Percentiles rank a stretch among this genome's conserved stretches.
phyloP scores from a whole-genome alignment of 1,140 invertebrate genomes.

The Eupristina koningsbergeri region DNA sequence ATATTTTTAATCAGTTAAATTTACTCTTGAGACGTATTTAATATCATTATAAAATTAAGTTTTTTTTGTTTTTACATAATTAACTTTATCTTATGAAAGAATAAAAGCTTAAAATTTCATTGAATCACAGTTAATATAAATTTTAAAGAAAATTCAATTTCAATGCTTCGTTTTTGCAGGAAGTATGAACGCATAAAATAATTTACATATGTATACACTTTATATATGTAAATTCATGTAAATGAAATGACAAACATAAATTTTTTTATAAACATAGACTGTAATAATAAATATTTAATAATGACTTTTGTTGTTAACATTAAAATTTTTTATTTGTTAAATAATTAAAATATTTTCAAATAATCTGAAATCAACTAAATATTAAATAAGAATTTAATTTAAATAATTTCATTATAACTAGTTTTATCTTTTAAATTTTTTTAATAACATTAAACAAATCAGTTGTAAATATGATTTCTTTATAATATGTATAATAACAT shows the following conservation, averaged over 20 bases:
- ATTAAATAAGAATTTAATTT: too few species aligned
- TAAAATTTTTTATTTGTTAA: too few species aligned
- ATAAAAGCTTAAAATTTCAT: neutral
- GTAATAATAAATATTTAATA: neutral
- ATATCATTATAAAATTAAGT: too few species aligned
- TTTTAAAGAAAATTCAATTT: neutral
- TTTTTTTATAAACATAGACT: neutral
- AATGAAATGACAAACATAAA: neutral
- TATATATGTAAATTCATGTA: neutral
- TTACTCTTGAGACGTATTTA: too few species aligned
- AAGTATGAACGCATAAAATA: neutral
- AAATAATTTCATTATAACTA: too few species aligned
- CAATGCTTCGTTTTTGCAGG: neutral
- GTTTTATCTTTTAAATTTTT: too few species aligned
- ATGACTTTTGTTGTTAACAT: neutral
- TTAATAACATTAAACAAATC: too few species aligned
- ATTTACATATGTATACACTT: neutral
- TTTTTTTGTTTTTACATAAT: too few species aligned
- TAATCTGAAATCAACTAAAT: too few species aligned
- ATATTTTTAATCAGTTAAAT: too few species aligned
- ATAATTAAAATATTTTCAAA: neutral
- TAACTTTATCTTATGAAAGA: neutral
- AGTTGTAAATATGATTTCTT: too few species aligned
- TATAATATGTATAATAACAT: too few species aligned
- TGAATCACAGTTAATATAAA: neutral